These are phyloP conservation scores for Verasper variegatus DNA, from an alignment of 2,113 vertebrate species.

Conservation along the genomic window DNA sequence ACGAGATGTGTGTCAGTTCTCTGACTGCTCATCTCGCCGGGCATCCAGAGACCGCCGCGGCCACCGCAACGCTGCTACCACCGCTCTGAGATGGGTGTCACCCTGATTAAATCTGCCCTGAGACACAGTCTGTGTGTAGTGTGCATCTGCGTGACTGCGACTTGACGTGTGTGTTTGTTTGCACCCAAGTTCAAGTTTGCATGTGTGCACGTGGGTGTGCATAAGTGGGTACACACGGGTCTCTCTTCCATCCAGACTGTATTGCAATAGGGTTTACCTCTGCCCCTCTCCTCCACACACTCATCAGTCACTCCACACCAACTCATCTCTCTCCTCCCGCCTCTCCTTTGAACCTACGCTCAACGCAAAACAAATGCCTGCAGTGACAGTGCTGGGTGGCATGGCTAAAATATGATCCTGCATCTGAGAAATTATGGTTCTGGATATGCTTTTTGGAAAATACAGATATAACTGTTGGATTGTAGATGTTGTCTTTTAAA, in stretches of 20 bases:
- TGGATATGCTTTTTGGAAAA: constrained; percentile 31
- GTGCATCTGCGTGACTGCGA: constrained; percentile 20
- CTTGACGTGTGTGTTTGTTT: constrained; percentile 35
- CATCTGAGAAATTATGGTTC: constrained; percentile 19
- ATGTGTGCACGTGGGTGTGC: constrained; percentile 22
- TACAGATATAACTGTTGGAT: neutral
- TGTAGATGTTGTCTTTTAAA: neutral
- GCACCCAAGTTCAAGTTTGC: constrained; percentile 16
- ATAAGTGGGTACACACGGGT: constrained; percentile 36
- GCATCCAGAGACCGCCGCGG: constrained; percentile 69
- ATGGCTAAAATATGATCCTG: constrained; percentile 3
- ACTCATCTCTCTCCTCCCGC: constrained; percentile 62
- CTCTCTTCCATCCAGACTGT: constrained; percentile 58
- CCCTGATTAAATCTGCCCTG: constrained; percentile 73
- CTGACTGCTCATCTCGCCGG: constrained; percentile 82
- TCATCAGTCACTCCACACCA: constrained; percentile 71
- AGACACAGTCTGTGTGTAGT: constrained; percentile 37
- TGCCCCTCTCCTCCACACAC: constrained; percentile 66
- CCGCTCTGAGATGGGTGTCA: constrained; percentile 69
- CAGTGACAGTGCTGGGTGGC: constrained; percentile 57
- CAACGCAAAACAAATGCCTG: constrained; percentile 60
- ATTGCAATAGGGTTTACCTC: constrained; percentile 70
- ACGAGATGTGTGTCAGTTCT: constrained; percentile 81
- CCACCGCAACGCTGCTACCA: constrained; percentile 61
- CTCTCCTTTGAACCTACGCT: constrained; percentile 59